Conservation (phyloP, 2,113 vertebrate species). For the Brachyistius frenatus region DNA sequence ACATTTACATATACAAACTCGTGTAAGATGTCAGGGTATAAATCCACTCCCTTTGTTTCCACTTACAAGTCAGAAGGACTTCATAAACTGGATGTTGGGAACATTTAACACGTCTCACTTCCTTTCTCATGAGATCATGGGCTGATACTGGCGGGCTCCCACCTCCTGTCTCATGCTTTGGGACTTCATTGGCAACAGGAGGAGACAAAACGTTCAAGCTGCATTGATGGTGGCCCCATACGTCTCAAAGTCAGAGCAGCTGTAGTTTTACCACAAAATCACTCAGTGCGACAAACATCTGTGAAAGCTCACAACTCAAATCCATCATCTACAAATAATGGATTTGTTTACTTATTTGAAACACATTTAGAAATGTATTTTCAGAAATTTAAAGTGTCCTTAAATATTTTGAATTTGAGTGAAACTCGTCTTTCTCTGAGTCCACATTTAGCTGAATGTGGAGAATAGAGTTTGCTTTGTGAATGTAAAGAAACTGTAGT, state of each 20-base stretch:
- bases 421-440: too few species aligned
- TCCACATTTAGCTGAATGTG: too few species aligned
- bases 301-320: slow-evolving; percentile 30
- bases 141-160: slow-evolving; percentile 59
- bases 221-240: slow-evolving; percentile 53
- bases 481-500: too few species aligned
- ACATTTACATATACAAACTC: background rate
- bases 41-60: slow-evolving; percentile 23
- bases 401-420: background rate
- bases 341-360: background rate
- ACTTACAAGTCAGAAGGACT: slow-evolving; percentile 39
- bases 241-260: slow-evolving; percentile 31
- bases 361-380: background rate
- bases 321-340: background rate
- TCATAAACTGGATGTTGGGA: slow-evolving; percentile 55
- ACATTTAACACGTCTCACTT: slow-evolving; percentile 56
- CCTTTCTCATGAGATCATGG: slow-evolving; percentile 78
- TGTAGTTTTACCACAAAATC: slow-evolving; percentile 22
- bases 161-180: slow-evolving; percentile 51
- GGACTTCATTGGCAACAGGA: slow-evolving; percentile 54
- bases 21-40: slow-evolving; percentile 6
- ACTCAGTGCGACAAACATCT: slow-evolving; percentile 34
- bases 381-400: background rate
- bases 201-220: slow-evolving; percentile 43
- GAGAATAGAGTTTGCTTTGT: too few species aligned